Base-by-base conservation (phyloP, 2,113 vertebrate species). In the Lates calcarifer region DNA sequence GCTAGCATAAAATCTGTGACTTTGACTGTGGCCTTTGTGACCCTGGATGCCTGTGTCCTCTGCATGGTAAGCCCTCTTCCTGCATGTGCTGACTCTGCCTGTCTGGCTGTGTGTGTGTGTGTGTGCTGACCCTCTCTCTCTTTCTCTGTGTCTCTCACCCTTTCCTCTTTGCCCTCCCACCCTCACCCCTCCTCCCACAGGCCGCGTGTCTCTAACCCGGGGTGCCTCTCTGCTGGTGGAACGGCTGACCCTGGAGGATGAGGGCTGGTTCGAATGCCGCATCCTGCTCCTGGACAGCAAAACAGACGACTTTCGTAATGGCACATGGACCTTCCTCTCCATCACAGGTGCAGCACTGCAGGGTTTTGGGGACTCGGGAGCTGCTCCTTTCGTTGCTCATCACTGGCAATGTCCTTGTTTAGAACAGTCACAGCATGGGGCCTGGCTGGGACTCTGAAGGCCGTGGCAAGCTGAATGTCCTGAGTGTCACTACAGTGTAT, bases 241-340 rank as follows among this genome's bases (percentile, higher is more conserved):
- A 20, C 90, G 81, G 24, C 94, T 99, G 82, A 97, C 96, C 0
- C 93, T 94, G 0, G 96, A 98, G 87, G 98, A 99, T 66, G 97
- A 98, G 82, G 98, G 98, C 89, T 99, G 98, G 98, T 99, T 98
- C 17, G 97, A 99, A 87, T 99, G 98, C 77, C 95, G 97, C 0
- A 97, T 99, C 81, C 96, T 99, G 51, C 96, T 98, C 71, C 93
- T 99, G 61, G 96, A 98, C 87, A 95, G 89, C 35, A 95, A 96
- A 86, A 95, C 96, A 0, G 97, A 98, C 0, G 95, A 99, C 86
- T 97, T 97, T 87, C 95, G 84, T 67, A 99, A 99, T 17, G 97
- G 98, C 89, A 98, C 98, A 68, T 99, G 98, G 98, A 97, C 96
- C 88, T 98, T 98, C 85, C 97, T 99, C 75, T 97, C 97, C 0